Percentiles rank a stretch among this genome's conserved stretches.
These are phyloP conservation scores for Xerus inauris DNA, from an alignment of 2,113 vertebrate species.

Conservation along the genomic window DNA sequence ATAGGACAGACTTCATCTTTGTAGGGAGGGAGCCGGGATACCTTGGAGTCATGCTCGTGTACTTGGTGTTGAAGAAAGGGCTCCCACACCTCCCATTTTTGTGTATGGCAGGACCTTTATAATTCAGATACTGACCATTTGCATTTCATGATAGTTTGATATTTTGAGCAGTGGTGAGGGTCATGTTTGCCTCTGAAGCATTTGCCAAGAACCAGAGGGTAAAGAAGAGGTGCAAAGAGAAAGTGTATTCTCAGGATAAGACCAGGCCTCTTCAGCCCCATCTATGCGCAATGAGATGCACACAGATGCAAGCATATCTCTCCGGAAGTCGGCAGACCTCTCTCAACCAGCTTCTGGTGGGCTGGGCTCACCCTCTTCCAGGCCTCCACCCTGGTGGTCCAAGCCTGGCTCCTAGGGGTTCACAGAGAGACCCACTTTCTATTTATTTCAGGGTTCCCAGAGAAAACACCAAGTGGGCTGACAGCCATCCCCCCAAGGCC, in stretches of 20 bases:
- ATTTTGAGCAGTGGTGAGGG: neutral
- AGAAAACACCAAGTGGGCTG: neutral
- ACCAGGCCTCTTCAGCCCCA: neutral
- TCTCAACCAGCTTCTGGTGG: neutral
- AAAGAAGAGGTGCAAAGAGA: neutral
- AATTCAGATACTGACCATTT: neutral
- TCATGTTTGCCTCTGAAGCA: rapidly evolving
- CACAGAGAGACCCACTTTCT: neutral
- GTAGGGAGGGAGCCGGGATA: rapidly evolving
- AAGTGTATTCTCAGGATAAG: neutral
- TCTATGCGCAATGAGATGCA: rapidly evolving
- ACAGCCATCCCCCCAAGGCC: rapidly evolving
- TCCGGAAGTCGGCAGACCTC: neutral
- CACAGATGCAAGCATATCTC: neutral
- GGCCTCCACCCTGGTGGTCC: rapidly evolving
- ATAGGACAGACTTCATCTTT: neutral
- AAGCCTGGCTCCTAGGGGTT: neutral
- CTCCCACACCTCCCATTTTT: rapidly evolving
- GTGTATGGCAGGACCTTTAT: rapidly evolving
- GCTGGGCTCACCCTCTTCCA: neutral
- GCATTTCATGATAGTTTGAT: neutral
- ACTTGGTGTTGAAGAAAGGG: neutral
- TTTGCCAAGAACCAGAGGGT: neutral
- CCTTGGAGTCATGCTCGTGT: rapidly evolving
- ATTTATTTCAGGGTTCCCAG: too few species aligned